Evolutionary conservation across 1,140 invertebrate species (phyloP).

Genomic region (Drosophila subpulchrella): DNA sequence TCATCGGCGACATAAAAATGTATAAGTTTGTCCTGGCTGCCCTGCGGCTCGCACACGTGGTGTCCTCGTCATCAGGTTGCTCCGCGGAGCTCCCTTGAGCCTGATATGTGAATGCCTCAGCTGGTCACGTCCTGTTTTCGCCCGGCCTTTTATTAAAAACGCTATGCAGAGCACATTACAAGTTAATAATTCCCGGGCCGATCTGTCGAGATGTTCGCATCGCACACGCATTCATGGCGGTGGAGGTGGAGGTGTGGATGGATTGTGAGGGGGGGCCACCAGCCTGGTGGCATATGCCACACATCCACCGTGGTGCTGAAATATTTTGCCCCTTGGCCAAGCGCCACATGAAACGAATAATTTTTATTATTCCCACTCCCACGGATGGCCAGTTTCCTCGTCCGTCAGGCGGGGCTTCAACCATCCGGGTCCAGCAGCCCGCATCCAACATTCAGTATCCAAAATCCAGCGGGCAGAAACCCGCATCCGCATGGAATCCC

Average conservation of each 20-base stretch:
- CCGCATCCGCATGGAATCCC: conserved; percentile 42
- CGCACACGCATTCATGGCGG: conserved; percentile 17
- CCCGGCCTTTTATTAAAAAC: conserved; percentile 80
- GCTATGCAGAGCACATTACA: conserved; percentile 83
- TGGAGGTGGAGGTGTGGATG: not conserved
- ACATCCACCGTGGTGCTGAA: conserved; percentile 57
- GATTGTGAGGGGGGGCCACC: conserved; percentile 28
- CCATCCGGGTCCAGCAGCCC: conserved; percentile 13
- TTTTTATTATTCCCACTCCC: conserved; percentile 70
- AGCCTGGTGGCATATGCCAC: conserved; percentile 71
- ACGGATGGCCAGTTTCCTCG: conserved; percentile 16
- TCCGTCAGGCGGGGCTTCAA: conserved; percentile 23
- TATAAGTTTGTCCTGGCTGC: conserved; percentile 61
- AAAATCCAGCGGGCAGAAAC: conserved; percentile 12
- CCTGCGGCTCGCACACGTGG: conserved; percentile 68
- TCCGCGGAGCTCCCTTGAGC: conserved; percentile 21
- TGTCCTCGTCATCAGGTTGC: conserved; percentile 73
- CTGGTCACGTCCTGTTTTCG: conserved; percentile 74
- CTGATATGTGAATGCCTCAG: conserved; percentile 39
- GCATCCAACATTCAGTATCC: not conserved
- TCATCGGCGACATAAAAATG: conserved; percentile 81
- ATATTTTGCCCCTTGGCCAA: conserved; percentile 69
- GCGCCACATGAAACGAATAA: conserved; percentile 79
- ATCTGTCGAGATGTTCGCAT: conserved; percentile 21
- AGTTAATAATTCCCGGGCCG: conserved; percentile 81